Percentiles rank a stretch among this genome's conserved stretches.
phyloP scores from a whole-genome alignment of 2,888 invertebrate genomes.

The Tipula helvola region DNA sequence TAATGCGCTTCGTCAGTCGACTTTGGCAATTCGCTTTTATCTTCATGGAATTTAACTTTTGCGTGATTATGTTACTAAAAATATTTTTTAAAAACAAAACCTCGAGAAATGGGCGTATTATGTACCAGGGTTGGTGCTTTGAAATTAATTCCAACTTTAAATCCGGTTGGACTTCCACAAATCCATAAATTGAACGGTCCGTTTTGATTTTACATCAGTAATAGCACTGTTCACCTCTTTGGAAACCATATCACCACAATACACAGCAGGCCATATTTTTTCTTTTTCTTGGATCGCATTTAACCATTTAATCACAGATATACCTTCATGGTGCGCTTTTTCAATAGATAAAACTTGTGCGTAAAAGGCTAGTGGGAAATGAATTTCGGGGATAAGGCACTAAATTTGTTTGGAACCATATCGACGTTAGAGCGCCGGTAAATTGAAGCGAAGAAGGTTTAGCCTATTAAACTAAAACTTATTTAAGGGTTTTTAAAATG shows the following conservation, averaged over 20 bases:
- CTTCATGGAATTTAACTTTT: no score
- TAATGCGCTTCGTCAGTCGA: no score
- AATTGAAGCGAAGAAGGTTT: slow-evolving; percentile 71
- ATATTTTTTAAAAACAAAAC: no score
- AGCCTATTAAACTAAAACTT: no score
- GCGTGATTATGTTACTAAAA: no score
- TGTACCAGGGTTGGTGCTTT: slow-evolving; percentile 61
- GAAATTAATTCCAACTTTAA: slow-evolving; percentile 68
- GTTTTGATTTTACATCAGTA: slow-evolving; percentile 61
- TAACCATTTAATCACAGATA: slow-evolving; percentile 77
- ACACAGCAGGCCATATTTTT: slow-evolving; percentile 87
- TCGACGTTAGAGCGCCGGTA: slow-evolving; percentile 79
- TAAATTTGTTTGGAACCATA: slow-evolving; percentile 76
- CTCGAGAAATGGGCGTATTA: slow-evolving; percentile 64
- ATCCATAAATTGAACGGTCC: slow-evolving; percentile 75
- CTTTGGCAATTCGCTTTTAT: no score
- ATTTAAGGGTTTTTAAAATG: no score
- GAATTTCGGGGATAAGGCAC: slow-evolving; percentile 89
- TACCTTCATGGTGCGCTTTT: slow-evolving; percentile 58
- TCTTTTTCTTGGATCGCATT: slow-evolving; percentile 63
- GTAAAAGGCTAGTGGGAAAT: slow-evolving; percentile 67
- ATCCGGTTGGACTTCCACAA: slow-evolving; percentile 88
- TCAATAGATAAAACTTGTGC: slow-evolving; percentile 60
- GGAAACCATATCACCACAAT: slow-evolving; percentile 81
- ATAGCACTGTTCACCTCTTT: slow-evolving; percentile 81